Base-by-base conservation (phyloP, 2,888 invertebrate species). In the Cryptosula pallasiana region DNA sequence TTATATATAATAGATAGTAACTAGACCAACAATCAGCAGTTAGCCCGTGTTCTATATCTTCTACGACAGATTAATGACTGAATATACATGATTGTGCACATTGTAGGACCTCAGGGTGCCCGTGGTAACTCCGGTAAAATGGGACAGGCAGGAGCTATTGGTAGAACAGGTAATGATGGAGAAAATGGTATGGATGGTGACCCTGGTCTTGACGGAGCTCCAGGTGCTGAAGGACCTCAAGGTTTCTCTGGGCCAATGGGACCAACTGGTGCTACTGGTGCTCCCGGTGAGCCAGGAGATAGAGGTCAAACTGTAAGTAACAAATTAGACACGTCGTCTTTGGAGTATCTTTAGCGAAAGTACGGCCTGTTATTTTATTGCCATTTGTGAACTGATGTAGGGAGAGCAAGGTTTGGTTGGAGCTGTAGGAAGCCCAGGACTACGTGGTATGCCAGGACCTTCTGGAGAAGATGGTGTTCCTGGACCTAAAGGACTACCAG, bases 401-500 rank as follows among this genome's bases (percentile, higher is more conserved):
- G 70, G 63, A 25, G 63, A 63, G 34, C 63, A 63, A 63, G 63
- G 63, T 63, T 13, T 63, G 32, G 25, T 27, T 5, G 63, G 63
- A 13, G 20, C 63, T 5, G 2, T 63, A 16, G 63, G 63, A 63
- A 63, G 63, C n/a, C 63, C 63, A 29, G 63, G 63, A 25, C 2
- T 32, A n/a, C 63, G 63, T 63, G 63, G 63, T 34, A 63, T 63
- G 63, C 63, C 63, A 32, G 63, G 63, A 36, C 70, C 36, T 3
- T n/a, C 70, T 25, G 70, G 70, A 70, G 45, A 36, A 54, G 70
- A 70, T 54, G 70, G 70, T 25, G 45, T 45, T 36, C 70, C 36
- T 23, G 70, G 70, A 23, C 45, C 36, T 3, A 36, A 36, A 36
- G 70, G 70, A 5, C 70, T 29, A n/a, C 70, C 70, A 27, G 70